These are phyloP conservation scores for Rhinopomastus cyanomelas DNA, from an alignment of 2,113 vertebrate species.

Conservation along the genomic window DNA sequence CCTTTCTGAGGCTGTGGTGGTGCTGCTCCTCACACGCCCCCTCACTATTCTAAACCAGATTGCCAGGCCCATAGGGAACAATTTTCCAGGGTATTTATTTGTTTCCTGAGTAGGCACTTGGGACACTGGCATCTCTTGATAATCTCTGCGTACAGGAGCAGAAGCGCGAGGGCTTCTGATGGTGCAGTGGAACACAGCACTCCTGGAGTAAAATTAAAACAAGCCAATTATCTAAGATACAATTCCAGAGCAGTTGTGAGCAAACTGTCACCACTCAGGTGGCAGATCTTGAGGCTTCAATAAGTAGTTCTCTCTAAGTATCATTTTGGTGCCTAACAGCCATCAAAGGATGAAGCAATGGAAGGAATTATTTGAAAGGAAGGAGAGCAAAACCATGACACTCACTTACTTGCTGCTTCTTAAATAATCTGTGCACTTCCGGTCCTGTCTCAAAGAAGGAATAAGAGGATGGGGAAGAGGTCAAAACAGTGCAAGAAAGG, in stretches of 20 bases:
- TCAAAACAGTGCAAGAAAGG: not conserved
- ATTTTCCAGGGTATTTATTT: slow-evolving; percentile 4
- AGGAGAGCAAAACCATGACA: not conserved
- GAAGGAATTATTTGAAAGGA: not conserved
- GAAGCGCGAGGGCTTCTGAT: not conserved
- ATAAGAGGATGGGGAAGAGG: not conserved
- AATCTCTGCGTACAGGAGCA: not conserved
- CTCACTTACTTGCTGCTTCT: not conserved
- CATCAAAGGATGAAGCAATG: not conserved
- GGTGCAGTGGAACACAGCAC: not conserved
- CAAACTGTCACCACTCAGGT: not conserved
- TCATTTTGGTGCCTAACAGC: not conserved
- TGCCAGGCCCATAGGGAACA: not conserved
- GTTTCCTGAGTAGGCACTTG: slow-evolving; percentile 8
- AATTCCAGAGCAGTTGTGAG: not conserved
- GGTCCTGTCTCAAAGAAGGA: not conserved
- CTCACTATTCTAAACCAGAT: not conserved
- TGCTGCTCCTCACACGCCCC: not conserved
- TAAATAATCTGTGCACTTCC: not conserved
- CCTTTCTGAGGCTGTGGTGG: rapidly evolving
- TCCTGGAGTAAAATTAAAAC: not conserved
- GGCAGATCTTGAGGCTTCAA: not conserved
- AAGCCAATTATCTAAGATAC: not conserved
- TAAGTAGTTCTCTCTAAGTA: not conserved
- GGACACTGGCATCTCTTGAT: not conserved